These are phyloP conservation scores for Synanthedon tipuliformis DNA, from an alignment of 2,888 invertebrate genomes.

Conservation along the genomic window DNA sequence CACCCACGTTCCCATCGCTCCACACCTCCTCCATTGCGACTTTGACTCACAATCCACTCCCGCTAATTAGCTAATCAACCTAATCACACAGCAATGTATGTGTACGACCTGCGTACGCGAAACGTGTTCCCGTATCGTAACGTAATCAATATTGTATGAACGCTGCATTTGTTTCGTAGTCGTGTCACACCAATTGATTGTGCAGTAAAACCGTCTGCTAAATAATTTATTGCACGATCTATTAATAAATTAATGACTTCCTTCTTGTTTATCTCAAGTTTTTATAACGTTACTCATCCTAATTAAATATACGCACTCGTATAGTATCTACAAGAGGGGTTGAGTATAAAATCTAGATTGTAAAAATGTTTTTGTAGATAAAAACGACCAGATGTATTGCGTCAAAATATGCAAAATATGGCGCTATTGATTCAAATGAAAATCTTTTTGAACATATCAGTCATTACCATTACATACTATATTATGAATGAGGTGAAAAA, in stretches of 20 bases:
- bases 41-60: constrained; percentile 32
- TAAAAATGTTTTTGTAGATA: too few species aligned
- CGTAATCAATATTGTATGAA: neutral
- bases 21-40: constrained; percentile 38
- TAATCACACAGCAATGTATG: neutral
- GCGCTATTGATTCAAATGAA: too few species aligned
- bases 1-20: constrained; percentile 39
- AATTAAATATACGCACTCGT: neutral
- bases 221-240: constrained; percentile 1
- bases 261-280: neutral
- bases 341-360: too few species aligned
- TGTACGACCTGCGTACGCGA: neutral
- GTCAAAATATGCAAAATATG: too few species aligned
- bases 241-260: neutral
- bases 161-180: neutral
- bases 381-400: too few species aligned
- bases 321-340: too few species aligned
- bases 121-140: neutral
- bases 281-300: neutral
- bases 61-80: neutral
- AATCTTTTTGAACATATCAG: too few species aligned
- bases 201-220: neutral
- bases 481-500: too few species aligned
- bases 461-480: too few species aligned
- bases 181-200: neutral